These are phyloP conservation scores for Choreutis nemorana DNA, from an alignment of 2,888 invertebrate species.

Conservation along the genomic window DNA sequence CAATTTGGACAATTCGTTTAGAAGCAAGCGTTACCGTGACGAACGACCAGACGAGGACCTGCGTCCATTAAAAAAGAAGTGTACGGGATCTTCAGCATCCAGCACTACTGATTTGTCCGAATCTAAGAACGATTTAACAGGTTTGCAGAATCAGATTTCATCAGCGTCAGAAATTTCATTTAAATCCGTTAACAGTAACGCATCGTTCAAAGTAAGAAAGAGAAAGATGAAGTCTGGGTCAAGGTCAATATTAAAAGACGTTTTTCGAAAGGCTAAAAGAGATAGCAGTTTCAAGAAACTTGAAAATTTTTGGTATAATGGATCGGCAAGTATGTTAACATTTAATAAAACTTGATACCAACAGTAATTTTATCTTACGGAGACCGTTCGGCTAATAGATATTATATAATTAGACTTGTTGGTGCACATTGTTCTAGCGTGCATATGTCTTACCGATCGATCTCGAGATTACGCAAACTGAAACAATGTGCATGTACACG, in stretches of 20 bases:
- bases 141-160: conserved; percentile 25
- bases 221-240: conserved; percentile 43
- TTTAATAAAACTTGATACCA: no score
- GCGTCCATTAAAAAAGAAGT: conserved; percentile 43
- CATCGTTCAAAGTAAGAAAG: conserved; percentile 42
- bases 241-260: conserved; percentile 38
- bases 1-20: conserved; percentile 24
- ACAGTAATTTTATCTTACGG: no score
- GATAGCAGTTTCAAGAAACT: no score
- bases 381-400: no score
- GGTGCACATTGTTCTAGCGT: no score
- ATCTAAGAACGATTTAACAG: conserved; percentile 17
- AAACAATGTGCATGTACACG: no score
- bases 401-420: no score
- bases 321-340: no score
- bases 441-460: no score
- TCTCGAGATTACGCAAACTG: no score
- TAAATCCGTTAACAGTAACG: conserved; percentile 45
- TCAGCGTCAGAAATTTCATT: conserved; percentile 46
- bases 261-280: conserved; percentile 36
- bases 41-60: conserved; percentile 28
- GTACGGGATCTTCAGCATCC: conserved; percentile 29
- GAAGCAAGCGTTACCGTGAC: conserved; percentile 34
- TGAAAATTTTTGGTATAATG: no score
- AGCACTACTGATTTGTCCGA: conserved; percentile 29